Evolutionary conservation across 2,797 vertebrate species (phyloP), one percentile per base, ranked within the genome.

Genomic region (Acanthis flammea): DNA sequence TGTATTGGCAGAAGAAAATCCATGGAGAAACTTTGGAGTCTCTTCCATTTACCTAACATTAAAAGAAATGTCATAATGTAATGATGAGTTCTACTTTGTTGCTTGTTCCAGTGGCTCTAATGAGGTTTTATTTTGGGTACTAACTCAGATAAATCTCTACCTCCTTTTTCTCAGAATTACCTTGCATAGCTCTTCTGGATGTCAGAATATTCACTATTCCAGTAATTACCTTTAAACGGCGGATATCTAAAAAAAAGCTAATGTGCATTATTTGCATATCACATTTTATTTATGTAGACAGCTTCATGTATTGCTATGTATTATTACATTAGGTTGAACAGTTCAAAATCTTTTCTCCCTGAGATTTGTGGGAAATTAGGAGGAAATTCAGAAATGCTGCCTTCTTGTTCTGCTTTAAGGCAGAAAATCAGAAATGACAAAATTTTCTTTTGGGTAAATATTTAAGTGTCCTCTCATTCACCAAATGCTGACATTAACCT

Each of bases 401-500:
- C 8, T 8, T 31, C 33, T 84, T 68, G 14, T 51, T 90, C 35
- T 42, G 5, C 13, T 77, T 67, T 39, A 58, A 78, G 71, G 47
- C 15, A 86, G 53, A 76, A 92, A 63, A 70, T 73, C 41, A 31
- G 39, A 42, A 74, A 76, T 19, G 35, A 11, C 25, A 51, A 8
- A 12, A 37, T 62, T 65, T 87, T 90, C 50, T 74, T 39, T 31
- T 27, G 30, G 24, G 19, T 60, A 71, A 62, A 85, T 28, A 61
- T 37, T 37, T 28, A 37, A 65, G 33, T 21, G 1, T 54, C 53
- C 89, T 71, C 57, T 76, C 6, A 33, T 45, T 66, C 33, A 28
- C 3, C 0, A 0, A 13, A 19, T 0, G 0, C 8, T 54, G 51
- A 16, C 14, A 22, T 24, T 14, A 47, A 21, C 15, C 22, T 39